Conservation (phyloP, 2,888 invertebrate species). For the Campopleginae sp. region DNA sequence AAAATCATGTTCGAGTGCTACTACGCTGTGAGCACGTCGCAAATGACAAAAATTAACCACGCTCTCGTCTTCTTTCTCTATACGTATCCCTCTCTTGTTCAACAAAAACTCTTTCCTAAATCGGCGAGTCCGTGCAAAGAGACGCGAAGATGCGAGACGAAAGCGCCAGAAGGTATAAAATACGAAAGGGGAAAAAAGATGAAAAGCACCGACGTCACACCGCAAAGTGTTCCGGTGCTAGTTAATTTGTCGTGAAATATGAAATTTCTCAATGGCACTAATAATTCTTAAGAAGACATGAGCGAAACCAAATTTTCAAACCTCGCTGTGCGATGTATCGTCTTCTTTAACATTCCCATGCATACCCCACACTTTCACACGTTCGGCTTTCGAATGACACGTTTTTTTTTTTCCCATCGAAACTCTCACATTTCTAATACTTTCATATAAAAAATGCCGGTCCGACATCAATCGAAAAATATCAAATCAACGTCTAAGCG, state of each 20-base stretch:
- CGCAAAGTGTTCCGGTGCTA: constrained; percentile 3
- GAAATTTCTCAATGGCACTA: constrained; percentile 52
- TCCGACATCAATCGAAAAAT: background rate
- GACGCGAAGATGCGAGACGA: constrained; percentile 43
- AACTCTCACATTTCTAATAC: background rate
- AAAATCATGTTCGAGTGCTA: constrained; percentile 52
- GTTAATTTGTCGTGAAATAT: constrained; percentile 57
- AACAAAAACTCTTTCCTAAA: constrained; percentile 59
- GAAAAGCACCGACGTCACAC: constrained; percentile 58
- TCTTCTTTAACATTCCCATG: background rate
- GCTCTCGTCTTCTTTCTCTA: constrained; percentile 43
- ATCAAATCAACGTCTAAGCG: background rate
- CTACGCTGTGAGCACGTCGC: constrained; percentile 49
- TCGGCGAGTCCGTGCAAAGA: constrained; percentile 45
- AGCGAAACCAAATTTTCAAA: constrained; percentile 35
- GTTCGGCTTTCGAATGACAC: background rate
- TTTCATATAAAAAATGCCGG: background rate
- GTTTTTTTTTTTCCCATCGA: background rate
- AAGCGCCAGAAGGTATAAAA: constrained; percentile 18
- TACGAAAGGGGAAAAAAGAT: constrained; percentile 43
- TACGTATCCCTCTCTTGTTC: constrained; percentile 30
- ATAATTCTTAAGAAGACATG: constrained; percentile 32
- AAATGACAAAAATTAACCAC: constrained; percentile 55
- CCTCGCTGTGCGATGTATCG: background rate
- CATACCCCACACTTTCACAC: background rate